Evolutionary conservation across 1,140 invertebrate genomes (phyloP), one percentile per base, ranked within the genome.

Genomic region (Augochlora pura): DNA sequence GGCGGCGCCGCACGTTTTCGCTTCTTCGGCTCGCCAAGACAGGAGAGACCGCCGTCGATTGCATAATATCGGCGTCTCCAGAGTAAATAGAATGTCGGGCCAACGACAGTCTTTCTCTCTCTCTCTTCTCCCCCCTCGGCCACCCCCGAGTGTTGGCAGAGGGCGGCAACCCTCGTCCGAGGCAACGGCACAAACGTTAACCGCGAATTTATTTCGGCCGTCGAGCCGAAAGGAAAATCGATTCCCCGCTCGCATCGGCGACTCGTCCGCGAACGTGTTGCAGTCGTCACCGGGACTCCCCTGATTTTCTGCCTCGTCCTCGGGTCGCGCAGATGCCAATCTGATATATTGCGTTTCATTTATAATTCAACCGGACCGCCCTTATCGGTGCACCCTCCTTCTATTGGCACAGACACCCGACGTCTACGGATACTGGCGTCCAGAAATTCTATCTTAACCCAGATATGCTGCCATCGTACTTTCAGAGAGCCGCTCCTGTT

Each of bases 11-110:
- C 42, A 46, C 42, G 42, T 46, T 46, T 10, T 46, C 49, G 54
- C 54, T n/a, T 32, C 23, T 39, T 42, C n/a, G 23, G 23, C 16
- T 57, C 60, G 60, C 49, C 76, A 72, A 78, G 76, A 78, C 76
- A 70, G 68, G 60, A 18, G 68, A 18, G 54, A 57, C 46, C 59
- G 60, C 60, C 85, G 69, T 85, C 84, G 84, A 82, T 86, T 83
- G 76, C 84, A 85, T 82, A 85, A 86, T 86, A 86, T 86, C 84
- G 72, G 60, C 84, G 85, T 86, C 85, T 86, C 82, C 79, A 74
- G 81, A 74, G 84, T 86, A 86, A 86, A 86, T 86, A 86, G 85
- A 86, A 83, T 77, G 84, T 85, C 85, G 81, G 39, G 72, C 75
- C 76, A 83, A 80, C 81, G 75, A 71, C 64, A 32, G 74, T 38